Evolutionary conservation across 2,888 invertebrate genomes (phyloP).

Genomic region (Gisinianus flammeolus): DNA sequence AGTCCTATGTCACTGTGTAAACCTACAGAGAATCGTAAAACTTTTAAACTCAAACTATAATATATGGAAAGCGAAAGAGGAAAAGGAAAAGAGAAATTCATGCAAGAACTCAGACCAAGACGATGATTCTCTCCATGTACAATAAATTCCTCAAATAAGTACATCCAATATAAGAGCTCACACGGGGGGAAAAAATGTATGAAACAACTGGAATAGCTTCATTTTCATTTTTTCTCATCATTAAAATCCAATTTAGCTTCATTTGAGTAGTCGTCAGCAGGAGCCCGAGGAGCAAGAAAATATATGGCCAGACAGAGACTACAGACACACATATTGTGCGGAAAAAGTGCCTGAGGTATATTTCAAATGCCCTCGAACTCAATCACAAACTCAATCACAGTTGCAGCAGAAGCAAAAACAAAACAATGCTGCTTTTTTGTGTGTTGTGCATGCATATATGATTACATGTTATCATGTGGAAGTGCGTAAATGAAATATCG

Average conservation of each 20-base stretch:
- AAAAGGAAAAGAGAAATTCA: too few relatives aligned
- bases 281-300: background rate
- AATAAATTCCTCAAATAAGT: too few relatives aligned
- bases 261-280: background rate
- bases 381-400: background rate
- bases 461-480: background rate
- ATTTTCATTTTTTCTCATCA: constrained; percentile 1
- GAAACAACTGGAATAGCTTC: too few relatives aligned
- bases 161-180: too few relatives aligned
- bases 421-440: background rate
- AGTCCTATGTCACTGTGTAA: too few relatives aligned
- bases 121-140: too few relatives aligned
- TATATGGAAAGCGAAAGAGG: too few relatives aligned
- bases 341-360: background rate
- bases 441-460: background rate
- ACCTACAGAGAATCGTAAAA: too few relatives aligned
- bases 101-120: too few relatives aligned
- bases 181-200: too few relatives aligned
- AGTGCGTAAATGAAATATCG: too few relatives aligned
- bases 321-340: background rate
- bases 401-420: background rate
- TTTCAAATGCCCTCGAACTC: constrained; percentile 16
- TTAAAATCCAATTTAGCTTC: constrained; percentile 17
- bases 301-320: background rate
- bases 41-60: too few relatives aligned